Percentiles rank a stretch among this genome's conserved stretches.
Evolutionary conservation across 2,888 invertebrate species (phyloP).

Genomic region (Augiades crinisus): DNA sequence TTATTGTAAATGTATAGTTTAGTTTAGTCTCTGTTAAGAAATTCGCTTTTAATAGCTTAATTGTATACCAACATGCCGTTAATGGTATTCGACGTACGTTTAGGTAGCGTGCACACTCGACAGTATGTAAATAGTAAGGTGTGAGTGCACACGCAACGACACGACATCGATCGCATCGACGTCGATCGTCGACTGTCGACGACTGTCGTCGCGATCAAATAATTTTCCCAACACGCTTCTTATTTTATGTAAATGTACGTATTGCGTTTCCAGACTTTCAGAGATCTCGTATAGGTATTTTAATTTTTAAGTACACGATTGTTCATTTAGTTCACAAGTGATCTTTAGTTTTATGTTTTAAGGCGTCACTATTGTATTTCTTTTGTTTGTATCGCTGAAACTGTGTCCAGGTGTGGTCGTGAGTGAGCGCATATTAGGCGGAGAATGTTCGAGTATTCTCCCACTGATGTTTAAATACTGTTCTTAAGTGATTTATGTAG

Average conservation of each 20-base stretch:
- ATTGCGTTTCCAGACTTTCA: constrained; percentile 79
- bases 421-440: not conserved
- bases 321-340: constrained; percentile 68
- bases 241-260: constrained; percentile 68
- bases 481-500: too few relatives aligned
- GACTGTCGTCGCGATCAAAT: constrained; percentile 4
- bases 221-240: constrained; percentile 46
- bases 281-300: constrained; percentile 76
- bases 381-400: not conserved
- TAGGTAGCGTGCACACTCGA: not conserved
- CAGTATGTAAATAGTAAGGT: constrained; percentile 5
- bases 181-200: too few relatives aligned
- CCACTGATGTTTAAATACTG: too few relatives aligned
- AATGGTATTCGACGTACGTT: not conserved
- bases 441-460: not conserved
- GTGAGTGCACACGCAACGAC: too few relatives aligned
- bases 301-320: constrained; percentile 74
- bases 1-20: constrained; percentile 1
- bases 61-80: not conserved
- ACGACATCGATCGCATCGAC: too few relatives aligned
- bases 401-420: not conserved
- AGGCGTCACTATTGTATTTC: constrained; percentile 6
- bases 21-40: not conserved
- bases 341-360: constrained; percentile 46
- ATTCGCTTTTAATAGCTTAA: constrained; percentile 2